phyloP scores from a whole-genome alignment of 2,113 vertebrate species.

The Amblyopsis rosae region DNA sequence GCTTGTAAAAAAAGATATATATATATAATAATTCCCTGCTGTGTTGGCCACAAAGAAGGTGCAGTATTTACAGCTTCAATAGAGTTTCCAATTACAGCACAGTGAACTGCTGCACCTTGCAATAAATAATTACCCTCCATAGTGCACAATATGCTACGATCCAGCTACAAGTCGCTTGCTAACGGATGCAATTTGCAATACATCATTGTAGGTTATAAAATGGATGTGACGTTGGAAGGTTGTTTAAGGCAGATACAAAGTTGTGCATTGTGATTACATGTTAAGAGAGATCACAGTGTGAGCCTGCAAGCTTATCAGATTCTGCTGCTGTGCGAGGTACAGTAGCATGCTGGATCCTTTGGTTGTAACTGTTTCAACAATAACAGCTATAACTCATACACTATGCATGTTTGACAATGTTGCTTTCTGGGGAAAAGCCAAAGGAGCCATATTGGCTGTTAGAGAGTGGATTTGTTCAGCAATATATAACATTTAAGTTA shows the following conservation, averaged over 20 bases:
- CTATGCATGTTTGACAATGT: too few species aligned
- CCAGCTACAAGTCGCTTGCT: slow-evolving; percentile 34
- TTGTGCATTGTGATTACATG: not conserved
- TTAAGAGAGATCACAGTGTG: not conserved
- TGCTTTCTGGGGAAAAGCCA: too few species aligned
- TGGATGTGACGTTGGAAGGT: slow-evolving; percentile 22
- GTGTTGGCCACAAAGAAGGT: slow-evolving; percentile 52
- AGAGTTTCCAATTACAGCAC: slow-evolving; percentile 70
- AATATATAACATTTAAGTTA: too few species aligned
- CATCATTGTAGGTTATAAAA: slow-evolving; percentile 24
- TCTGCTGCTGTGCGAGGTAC: not conserved
- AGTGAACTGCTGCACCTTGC: slow-evolving; percentile 51
- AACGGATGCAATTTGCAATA: slow-evolving; percentile 40
- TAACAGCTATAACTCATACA: too few species aligned
- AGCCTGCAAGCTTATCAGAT: not conserved
- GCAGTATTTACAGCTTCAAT: slow-evolving; percentile 71
- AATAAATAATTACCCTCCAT: slow-evolving; percentile 63
- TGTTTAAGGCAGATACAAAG: slow-evolving; percentile 9
- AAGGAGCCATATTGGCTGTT: too few species aligned
- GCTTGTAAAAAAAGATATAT: slow-evolving; percentile 20
- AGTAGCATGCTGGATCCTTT: not conserved
- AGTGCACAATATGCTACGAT: slow-evolving; percentile 43
- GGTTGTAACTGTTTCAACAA: too few species aligned
- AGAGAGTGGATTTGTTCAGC: too few species aligned
- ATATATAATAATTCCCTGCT: slow-evolving; percentile 24